Evolutionary conservation across 2,797 vertebrate species (phyloP), one percentile per base, ranked within the genome.

Genomic region (Champsocephalus esox): DNA sequence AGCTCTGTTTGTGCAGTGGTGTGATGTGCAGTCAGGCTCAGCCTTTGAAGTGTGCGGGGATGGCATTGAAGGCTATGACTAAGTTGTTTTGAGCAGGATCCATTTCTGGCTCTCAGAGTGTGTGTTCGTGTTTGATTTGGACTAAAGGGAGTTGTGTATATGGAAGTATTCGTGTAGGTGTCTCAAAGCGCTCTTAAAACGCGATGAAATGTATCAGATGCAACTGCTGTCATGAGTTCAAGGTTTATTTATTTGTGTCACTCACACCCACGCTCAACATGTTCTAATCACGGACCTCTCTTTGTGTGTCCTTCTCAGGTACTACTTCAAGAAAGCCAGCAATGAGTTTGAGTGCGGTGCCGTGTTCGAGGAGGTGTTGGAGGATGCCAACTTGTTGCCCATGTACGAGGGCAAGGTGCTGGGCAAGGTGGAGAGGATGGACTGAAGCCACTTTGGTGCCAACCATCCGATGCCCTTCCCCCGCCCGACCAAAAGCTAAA

Each of bases 321-420:
- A 97, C 95, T 99, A 99, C 94, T 99, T 99, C 93, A 99, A 99
- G 89, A 98, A 97, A 85, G 96, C 96, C 3, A 99, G 98, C 0
- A 94, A 97, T 0, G 98, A 99, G 93, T 99, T 99, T 54, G 97
- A 97, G 89, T 99, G 97, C 0, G 98, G 98, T 0, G 98, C 97
- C 0, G 98, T 99, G 70, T 99, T 99, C 0, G 97, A 99, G 90
- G 98, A 99, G 93, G 92, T 99, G 77, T 96, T 95, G 96, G 96
- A 97, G n/a, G 98, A 99, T 0, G 92, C 95, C 78, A 84, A 94
- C 0, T 90, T 97, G 80, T 90, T 99, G 89, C 98, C 98, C 46
- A 97, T 96, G 96, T 99, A 97, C 16, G 96, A 99, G 83, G 96
- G 97, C 77, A 95, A 97, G 86, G 95, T 99, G 63, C 95, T 99